These are phyloP conservation scores for Acromyrmex heyeri DNA, from an alignment of 1,140 invertebrate genomes.

Conservation along the genomic window DNA sequence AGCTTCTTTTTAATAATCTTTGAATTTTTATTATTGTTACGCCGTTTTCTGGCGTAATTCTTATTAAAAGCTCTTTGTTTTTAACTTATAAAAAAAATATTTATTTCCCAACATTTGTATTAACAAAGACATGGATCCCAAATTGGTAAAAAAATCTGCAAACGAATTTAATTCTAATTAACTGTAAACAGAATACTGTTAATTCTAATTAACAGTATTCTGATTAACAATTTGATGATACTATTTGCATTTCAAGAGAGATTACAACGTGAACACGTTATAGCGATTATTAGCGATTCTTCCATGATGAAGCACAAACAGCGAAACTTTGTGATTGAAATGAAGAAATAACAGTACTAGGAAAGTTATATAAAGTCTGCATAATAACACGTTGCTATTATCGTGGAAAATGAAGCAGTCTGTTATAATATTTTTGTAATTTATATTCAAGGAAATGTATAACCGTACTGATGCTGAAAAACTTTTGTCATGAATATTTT, in stretches of 20 bases:
- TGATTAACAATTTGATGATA: not conserved
- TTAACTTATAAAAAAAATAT: not conserved
- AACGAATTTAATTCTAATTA: not conserved
- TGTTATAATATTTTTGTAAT: slow-evolving; percentile 22
- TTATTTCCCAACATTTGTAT: not conserved
- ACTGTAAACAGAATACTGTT: not conserved
- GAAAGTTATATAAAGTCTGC: slow-evolving; percentile 25
- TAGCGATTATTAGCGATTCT: slow-evolving; percentile 16
- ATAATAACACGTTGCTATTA: slow-evolving; percentile 31
- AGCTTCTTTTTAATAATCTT: not conserved
- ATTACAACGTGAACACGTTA: slow-evolving; percentile 20
- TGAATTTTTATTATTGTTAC: not conserved
- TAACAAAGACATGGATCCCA: not conserved
- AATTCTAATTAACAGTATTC: too few relatives aligned
- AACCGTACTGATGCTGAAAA: not conserved
- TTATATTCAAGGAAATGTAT: slow-evolving; percentile 30
- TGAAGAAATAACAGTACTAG: slow-evolving; percentile 42
- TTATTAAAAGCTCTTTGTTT: not conserved
- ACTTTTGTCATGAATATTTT: not conserved
- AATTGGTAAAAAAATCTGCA: not conserved
- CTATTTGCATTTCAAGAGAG: not conserved
- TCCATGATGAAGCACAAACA: slow-evolving; percentile 17
- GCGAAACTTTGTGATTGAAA: slow-evolving; percentile 35
- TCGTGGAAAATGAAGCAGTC: slow-evolving; percentile 28
- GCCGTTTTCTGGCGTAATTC: not conserved